Evolutionary conservation across 2,888 invertebrate genomes (phyloP).

Genomic region (Harmothoe impar): DNA sequence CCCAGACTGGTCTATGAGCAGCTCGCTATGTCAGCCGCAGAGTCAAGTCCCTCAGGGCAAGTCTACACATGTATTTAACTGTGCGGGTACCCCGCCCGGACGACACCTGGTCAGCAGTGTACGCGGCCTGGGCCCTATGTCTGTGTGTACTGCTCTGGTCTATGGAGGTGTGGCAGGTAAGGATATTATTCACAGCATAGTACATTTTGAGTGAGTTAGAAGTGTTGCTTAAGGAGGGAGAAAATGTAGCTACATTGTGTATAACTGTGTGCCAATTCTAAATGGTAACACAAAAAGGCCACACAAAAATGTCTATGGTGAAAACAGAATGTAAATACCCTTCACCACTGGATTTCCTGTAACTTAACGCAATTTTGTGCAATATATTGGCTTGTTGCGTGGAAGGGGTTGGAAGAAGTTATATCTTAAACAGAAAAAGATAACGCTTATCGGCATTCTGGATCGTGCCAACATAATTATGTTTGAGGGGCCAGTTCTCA

Average conservation of each 20-base stretch:
- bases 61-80: constrained; percentile 22
- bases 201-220: not conserved
- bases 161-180: not conserved
- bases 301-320: too few relatives aligned
- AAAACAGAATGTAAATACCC: too few relatives aligned
- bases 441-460: too few relatives aligned
- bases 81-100: not conserved
- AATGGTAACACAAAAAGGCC: too few relatives aligned
- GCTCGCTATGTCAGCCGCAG: not conserved
- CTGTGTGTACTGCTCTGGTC: constrained; percentile 17
- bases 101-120: not conserved
- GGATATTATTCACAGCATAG: not conserved
- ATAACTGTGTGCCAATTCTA: not conserved
- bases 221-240: not conserved
- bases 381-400: too few relatives aligned
- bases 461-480: too few relatives aligned
- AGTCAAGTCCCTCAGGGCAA: not conserved
- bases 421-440: too few relatives aligned
- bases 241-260: not conserved
- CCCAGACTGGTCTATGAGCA: not conserved
- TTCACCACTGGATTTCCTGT: too few relatives aligned
- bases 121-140: constrained; percentile 45
- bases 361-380: too few relatives aligned
- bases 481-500: too few relatives aligned
- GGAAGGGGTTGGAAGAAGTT: too few relatives aligned